Evolutionary conservation across 1,140 invertebrate species (phyloP).

Genomic region (Idris sp.): DNA sequence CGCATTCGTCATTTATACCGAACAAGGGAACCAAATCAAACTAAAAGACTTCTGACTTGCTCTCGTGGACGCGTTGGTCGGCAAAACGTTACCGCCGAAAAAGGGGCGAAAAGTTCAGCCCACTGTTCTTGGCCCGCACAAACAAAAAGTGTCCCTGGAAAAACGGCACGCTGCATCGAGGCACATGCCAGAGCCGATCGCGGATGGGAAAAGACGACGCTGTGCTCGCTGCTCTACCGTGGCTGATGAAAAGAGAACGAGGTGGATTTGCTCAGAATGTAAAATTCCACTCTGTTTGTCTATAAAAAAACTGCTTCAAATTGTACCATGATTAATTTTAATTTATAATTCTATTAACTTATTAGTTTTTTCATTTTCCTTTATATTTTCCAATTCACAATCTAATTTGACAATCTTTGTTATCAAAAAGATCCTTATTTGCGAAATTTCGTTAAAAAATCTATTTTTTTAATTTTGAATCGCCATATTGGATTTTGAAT

Average conservation of each 20-base stretch:
- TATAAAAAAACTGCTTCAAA: not conserved
- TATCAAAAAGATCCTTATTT: too few relatives aligned
- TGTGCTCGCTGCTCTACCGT: not conserved
- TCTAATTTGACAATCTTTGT: too few relatives aligned
- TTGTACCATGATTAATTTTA: too few relatives aligned
- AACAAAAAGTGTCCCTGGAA: conserved; percentile 2
- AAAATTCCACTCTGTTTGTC: conserved; percentile 3
- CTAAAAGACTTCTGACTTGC: conserved; percentile 2
- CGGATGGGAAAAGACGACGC: not conserved
- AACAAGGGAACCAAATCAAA: not conserved
- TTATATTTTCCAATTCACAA: too few relatives aligned
- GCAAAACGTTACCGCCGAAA: too few relatives aligned
- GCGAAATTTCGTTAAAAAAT: too few relatives aligned
- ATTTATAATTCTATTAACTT: too few relatives aligned
- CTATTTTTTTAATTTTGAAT: too few relatives aligned
- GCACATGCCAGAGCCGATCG: not conserved
- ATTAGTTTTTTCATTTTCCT: too few relatives aligned
- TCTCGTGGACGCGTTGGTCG: too few relatives aligned
- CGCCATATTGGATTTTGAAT: too few relatives aligned
- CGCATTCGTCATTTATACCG: conserved; percentile 61
- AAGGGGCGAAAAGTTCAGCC: conserved; percentile 2
- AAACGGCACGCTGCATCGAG: not conserved
- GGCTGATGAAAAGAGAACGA: not conserved
- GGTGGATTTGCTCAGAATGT: not conserved
- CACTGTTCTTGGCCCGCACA: not conserved